phyloP scores from a whole-genome alignment of 35 echinoderm and acorn worm species.

The Heliocidaris tuberculata region DNA sequence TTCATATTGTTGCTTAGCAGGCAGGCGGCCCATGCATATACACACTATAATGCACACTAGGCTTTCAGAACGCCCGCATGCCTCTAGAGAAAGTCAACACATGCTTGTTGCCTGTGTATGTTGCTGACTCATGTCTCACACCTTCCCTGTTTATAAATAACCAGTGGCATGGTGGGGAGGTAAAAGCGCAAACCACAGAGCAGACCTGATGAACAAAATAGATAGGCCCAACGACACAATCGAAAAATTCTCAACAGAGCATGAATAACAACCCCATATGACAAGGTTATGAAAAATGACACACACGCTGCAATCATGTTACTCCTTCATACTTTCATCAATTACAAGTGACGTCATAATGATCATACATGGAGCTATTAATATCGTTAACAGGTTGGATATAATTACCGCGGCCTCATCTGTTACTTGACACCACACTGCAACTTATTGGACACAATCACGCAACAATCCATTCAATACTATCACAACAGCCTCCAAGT shows the following conservation, averaged over 20 bases:
- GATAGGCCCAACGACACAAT: neutral
- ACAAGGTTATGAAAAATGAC: neutral
- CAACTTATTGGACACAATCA: neutral
- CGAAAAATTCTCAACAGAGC: no score
- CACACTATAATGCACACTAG: neutral
- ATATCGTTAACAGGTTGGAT: neutral
- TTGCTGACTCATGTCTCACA: neutral
- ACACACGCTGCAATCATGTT: neutral
- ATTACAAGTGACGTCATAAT: neutral
- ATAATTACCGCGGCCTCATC: neutral
- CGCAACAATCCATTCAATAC: no score
- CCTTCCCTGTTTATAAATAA: constrained; percentile 18
- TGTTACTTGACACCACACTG: neutral
- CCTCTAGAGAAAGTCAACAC: constrained; percentile 10
- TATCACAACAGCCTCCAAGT: no score
- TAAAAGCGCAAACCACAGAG: neutral
- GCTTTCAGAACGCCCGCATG: neutral
- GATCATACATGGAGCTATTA: neutral
- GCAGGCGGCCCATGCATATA: neutral
- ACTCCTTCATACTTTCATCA: neutral
- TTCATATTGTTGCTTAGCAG: constrained; percentile 6
- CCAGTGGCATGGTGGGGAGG: neutral
- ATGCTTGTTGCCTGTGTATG: neutral
- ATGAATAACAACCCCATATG: neutral
- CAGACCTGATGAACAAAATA: neutral